Conservation (phyloP, 2,888 invertebrate species). For the Phymatocera aterrima region DNA sequence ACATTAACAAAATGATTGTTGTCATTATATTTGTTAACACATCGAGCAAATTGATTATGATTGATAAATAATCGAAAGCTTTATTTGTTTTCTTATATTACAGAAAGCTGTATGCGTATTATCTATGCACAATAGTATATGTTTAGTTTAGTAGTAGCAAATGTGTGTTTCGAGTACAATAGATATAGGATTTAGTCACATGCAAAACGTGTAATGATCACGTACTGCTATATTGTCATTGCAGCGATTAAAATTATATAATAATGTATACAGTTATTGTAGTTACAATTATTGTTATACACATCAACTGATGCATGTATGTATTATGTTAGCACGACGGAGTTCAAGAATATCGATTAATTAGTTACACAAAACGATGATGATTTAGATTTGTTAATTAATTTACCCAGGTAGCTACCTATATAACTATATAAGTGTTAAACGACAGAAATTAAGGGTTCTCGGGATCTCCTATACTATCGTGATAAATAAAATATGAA, state of each 20-base stretch:
- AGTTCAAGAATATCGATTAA: constrained; percentile 50
- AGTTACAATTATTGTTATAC: background rate
- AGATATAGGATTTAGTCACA: constrained; percentile 21
- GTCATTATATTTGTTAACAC: background rate
- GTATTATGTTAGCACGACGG: constrained; percentile 15
- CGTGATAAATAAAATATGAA: constrained; percentile 71
- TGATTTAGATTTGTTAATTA: constrained; percentile 4
- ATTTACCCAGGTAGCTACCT: constrained; percentile 49
- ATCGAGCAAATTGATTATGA: background rate
- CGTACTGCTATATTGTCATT: background rate
- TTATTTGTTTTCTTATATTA: background rate
- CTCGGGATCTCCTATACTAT: constrained; percentile 61
- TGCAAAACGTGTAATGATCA: background rate
- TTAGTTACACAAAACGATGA: constrained; percentile 31
- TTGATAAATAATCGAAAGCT: background rate
- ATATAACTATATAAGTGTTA: constrained; percentile 30
- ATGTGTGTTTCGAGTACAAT: no score
- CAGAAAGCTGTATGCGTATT: background rate
- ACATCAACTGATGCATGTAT: background rate
- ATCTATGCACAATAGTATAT: no score
- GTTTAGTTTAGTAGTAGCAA: background rate
- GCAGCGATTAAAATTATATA: background rate
- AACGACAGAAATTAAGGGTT: constrained; percentile 48
- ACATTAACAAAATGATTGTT: background rate
- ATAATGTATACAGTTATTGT: background rate